phyloP scores from a whole-genome alignment of 2,113 vertebrate species.

The Nycticorax nycticorax region DNA sequence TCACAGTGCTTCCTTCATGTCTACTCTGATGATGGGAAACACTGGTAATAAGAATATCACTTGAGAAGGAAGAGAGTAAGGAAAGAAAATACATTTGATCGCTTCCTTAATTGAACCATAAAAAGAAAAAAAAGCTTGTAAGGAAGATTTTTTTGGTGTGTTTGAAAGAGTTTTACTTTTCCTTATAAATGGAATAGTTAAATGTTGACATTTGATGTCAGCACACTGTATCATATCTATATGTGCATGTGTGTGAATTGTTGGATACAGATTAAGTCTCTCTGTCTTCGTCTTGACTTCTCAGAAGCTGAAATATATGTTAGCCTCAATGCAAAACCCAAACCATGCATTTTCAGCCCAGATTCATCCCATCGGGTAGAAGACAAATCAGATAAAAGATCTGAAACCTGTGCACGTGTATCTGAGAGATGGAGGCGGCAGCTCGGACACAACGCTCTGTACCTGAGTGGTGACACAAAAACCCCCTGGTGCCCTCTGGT shows the following conservation, averaged over 20 bases:
- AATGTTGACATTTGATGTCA: constrained; percentile 1
- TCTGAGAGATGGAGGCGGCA: background rate
- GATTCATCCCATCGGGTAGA: background rate
- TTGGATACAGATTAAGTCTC: background rate
- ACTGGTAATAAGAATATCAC: background rate
- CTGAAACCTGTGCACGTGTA: background rate
- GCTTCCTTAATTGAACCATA: background rate
- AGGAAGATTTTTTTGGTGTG: background rate
- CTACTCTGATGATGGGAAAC: constrained; percentile 2
- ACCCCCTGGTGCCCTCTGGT: background rate
- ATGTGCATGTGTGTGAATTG: background rate
- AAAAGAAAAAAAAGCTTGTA: background rate
- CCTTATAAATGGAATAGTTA: background rate
- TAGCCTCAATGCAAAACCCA: background rate
- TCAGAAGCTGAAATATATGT: background rate
- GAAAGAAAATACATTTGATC: background rate
- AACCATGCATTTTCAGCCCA: background rate
- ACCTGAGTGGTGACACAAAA: background rate
- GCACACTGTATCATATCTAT: background rate
- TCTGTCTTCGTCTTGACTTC: background rate
- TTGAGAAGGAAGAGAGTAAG: background rate
- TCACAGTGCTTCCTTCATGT: background rate
- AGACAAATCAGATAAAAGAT: background rate
- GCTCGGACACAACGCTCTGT: accelerated
- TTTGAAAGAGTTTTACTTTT: background rate